Evolutionary conservation across 92 coral and sea anemone species (phyloP).

Genomic region (Epizoanthus stellaris): DNA sequence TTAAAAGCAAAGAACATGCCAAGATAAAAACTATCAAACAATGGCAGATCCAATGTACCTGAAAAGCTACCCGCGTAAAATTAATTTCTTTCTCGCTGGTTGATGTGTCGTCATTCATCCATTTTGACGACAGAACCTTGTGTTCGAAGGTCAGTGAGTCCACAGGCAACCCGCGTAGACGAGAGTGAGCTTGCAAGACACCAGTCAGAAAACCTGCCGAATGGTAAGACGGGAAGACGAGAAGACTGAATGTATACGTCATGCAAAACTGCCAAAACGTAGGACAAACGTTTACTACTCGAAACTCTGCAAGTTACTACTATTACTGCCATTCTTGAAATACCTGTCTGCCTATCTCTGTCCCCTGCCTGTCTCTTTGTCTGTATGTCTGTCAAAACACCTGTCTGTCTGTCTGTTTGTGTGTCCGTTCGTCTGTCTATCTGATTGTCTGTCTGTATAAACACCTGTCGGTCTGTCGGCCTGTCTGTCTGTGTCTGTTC

Average conservation of each 20-base stretch:
- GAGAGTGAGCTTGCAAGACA: conserved; percentile 91
- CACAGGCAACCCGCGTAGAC: conserved; percentile 78
- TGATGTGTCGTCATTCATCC: conserved; percentile 72
- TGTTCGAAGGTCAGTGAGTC: conserved; percentile 86
- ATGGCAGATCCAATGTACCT: conserved; percentile 47
- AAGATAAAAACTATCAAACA: no score
- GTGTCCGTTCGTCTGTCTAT: no score
- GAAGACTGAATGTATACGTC: background rate
- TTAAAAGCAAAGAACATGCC: no score
- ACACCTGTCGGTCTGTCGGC: no score
- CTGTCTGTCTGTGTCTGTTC: no score
- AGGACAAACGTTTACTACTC: background rate
- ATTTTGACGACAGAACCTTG: conserved; percentile 74
- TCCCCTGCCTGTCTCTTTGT: no score
- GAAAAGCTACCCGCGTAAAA: conserved; percentile 79
- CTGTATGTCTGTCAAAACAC: no score
- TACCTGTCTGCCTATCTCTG: no score
- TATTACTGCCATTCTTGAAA: no score
- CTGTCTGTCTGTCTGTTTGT: no score
- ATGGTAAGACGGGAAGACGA: background rate
- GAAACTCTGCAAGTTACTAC: no score
- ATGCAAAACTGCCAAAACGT: background rate
- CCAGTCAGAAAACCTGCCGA: conserved; percentile 90
- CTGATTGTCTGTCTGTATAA: background rate
- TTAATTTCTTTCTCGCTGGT: conserved; percentile 79